These are phyloP conservation scores for Meganola albula DNA, from an alignment of 2,888 invertebrate genomes.

Conservation along the genomic window DNA sequence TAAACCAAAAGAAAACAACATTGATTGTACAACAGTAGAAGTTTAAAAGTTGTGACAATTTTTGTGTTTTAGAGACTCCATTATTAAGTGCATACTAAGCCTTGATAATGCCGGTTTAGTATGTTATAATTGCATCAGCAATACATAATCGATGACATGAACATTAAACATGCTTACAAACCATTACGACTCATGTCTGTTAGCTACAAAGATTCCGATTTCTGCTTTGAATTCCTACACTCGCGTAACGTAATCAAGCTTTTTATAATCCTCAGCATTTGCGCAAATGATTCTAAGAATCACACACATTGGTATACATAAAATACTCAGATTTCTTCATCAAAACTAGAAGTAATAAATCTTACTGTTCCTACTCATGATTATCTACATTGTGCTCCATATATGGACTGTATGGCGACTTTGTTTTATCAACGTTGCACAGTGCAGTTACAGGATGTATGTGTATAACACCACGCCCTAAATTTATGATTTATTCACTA, in stretches of 20 bases:
- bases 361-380: conserved; percentile 22
- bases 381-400: conserved; percentile 34
- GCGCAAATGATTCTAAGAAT: conserved; percentile 25
- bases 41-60: too few species aligned
- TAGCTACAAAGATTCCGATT: conserved; percentile 19
- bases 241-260: conserved; percentile 25
- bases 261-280: conserved; percentile 25
- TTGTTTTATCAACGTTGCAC: conserved; percentile 28
- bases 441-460: conserved; percentile 44
- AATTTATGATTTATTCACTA: conserved; percentile 38
- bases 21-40: too few species aligned
- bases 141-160: conserved; percentile 14
- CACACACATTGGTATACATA: conserved; percentile 22
- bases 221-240: conserved; percentile 23
- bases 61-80: too few species aligned
- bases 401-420: conserved; percentile 26
- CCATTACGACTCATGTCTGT: too few species aligned
- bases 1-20: too few species aligned
- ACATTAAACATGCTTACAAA: too few species aligned
- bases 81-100: too few species aligned
- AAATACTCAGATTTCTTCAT: conserved; percentile 30
- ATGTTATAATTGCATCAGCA: too few species aligned
- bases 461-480: conserved; percentile 39
- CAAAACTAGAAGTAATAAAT: conserved; percentile 32
- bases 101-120: too few species aligned